Conservation (phyloP, 1,140 invertebrate species). For the Meloidogyne floridensis region DNA sequence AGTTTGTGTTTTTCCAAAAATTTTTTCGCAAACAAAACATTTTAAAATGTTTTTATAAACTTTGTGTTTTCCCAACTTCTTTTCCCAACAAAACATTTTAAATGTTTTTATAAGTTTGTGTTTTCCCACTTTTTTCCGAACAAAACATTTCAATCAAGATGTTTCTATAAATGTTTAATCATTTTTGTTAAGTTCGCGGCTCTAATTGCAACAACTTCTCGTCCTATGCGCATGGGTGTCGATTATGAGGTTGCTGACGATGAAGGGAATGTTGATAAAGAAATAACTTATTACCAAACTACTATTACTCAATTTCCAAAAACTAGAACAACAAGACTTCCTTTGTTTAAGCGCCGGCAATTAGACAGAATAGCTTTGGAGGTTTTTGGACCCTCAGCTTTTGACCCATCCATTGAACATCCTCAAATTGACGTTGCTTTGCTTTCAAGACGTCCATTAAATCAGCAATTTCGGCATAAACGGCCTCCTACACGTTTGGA, state of each 20-base stretch:
- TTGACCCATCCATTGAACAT: conserved; percentile 9
- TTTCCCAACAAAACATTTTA: not conserved
- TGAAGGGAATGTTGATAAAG: not conserved
- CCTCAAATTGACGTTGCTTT: not conserved
- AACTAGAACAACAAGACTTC: not conserved
- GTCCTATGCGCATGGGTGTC: not conserved
- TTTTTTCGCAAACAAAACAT: not conserved
- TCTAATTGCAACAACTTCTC: not conserved
- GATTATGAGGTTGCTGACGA: not conserved
- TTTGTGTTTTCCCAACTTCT: too few species aligned
- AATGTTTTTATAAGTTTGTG: not conserved
- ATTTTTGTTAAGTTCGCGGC: not conserved
- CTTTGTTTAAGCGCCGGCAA: not conserved
- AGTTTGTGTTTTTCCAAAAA: not conserved
- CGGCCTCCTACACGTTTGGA: not conserved
- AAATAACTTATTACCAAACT: not conserved
- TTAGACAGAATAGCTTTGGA: not conserved
- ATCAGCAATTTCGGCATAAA: not conserved
- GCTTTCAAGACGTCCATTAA: conserved; percentile 10
- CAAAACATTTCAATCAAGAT: too few species aligned
- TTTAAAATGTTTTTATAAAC: not conserved
- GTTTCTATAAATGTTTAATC: too few species aligned
- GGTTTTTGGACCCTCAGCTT: not conserved
- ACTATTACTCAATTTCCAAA: not conserved
- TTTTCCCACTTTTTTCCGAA: too few species aligned